A percentile compares a stretch with the other conserved stretches of the same genome.
phyloP scores from a whole-genome alignment of 1,140 invertebrate species.

The Mylabris phalerata region DNA sequence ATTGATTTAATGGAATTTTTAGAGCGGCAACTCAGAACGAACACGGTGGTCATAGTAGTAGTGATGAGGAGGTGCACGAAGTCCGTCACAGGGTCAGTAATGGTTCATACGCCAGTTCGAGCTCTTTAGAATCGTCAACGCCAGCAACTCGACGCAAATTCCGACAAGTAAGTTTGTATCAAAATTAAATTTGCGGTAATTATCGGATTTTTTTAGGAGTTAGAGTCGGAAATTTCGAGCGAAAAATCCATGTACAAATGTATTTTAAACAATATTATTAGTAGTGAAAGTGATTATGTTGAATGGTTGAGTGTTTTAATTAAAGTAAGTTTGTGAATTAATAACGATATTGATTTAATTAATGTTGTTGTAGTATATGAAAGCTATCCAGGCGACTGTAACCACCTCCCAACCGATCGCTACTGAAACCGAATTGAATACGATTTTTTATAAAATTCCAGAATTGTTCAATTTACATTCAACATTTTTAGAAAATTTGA shows the following conservation, averaged over 20 bases:
- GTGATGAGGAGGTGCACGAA: slow-evolving; percentile 42
- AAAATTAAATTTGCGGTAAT: neutral
- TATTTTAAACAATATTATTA: slow-evolving; percentile 81
- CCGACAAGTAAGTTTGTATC: slow-evolving; percentile 29
- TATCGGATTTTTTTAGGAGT: slow-evolving; percentile 29
- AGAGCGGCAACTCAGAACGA: slow-evolving; percentile 29
- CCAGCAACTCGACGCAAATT: slow-evolving; percentile 38
- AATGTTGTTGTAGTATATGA: slow-evolving; percentile 70
- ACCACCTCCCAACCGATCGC: slow-evolving; percentile 85
- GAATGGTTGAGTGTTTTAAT: slow-evolving; percentile 82
- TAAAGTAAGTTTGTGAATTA: slow-evolving; percentile 54
- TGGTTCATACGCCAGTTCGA: slow-evolving; percentile 41
- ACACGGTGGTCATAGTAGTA: slow-evolving; percentile 34
- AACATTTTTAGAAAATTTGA: slow-evolving; percentile 70
- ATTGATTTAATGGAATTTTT: neutral
- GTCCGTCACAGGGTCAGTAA: slow-evolving; percentile 34
- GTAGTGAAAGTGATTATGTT: slow-evolving; percentile 84
- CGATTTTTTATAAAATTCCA: slow-evolving; percentile 89
- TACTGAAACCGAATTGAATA: slow-evolving; percentile 78
- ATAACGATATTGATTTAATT: neutral
- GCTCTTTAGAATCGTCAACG: slow-evolving; percentile 41
- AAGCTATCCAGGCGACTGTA: slow-evolving; percentile 79
- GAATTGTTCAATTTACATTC: slow-evolving; percentile 76
- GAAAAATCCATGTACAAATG: slow-evolving; percentile 71
- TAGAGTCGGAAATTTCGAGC: slow-evolving; percentile 57